phyloP scores from a whole-genome alignment of 2,113 vertebrate genomes.

The Anser cygnoides region DNA sequence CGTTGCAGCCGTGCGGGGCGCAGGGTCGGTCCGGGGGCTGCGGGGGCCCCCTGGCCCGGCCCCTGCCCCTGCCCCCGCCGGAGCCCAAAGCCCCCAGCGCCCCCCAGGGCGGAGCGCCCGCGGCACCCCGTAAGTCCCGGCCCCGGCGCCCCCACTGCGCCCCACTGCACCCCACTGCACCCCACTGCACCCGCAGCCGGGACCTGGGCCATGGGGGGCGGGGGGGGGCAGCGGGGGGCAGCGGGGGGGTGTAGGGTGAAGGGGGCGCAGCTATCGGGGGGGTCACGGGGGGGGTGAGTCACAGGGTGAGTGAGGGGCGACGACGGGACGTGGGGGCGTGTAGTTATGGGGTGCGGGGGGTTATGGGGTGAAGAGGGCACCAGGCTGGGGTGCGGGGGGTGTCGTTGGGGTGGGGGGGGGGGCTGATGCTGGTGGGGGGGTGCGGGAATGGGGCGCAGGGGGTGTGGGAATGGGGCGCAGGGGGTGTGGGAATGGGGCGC shows the following conservation, averaged over 20 bases:
- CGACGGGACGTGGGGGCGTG: no score
- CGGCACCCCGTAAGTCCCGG: constrained; percentile 26
- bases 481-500: background rate
- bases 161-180: background rate
- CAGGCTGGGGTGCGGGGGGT: no score
- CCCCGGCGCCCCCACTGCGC: background rate
- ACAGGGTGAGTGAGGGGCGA: no score
- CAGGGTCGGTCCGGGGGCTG: constrained; percentile 97
- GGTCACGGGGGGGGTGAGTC: no score
- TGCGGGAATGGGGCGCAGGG: no score
- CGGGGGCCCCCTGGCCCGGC: constrained; percentile 96
- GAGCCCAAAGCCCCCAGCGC: constrained; percentile 98
- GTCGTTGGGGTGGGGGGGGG: no score
- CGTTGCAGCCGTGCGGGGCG: constrained; percentile 96
- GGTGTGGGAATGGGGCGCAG: background rate
- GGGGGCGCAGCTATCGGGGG: no score
- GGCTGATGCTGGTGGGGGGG: no score
- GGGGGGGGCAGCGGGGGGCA: no score
- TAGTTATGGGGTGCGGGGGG: background rate
- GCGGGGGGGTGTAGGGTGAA: no score
- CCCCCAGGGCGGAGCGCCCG: constrained; percentile 91
- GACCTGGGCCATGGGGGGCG: background rate
- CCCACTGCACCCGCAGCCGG: background rate
- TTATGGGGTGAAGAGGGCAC: no score
- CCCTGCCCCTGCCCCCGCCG: constrained; percentile 97